These are phyloP conservation scores for Notocelia uddmanniana DNA, from an alignment of 2,888 invertebrate genomes.

Conservation along the genomic window DNA sequence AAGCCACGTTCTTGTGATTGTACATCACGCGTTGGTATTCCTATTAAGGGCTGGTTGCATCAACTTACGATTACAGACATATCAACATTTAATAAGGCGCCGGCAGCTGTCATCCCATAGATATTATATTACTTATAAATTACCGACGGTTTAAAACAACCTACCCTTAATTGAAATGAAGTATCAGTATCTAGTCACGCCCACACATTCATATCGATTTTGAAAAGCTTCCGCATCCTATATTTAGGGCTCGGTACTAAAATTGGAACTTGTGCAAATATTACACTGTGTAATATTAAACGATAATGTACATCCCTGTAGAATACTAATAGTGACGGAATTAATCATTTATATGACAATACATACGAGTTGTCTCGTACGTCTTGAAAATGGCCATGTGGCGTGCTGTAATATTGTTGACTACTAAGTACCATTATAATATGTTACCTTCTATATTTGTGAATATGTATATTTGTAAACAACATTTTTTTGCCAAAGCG, in stretches of 20 bases:
- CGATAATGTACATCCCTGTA: neutral
- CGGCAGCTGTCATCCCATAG: too few species aligned
- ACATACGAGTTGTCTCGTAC: too few species aligned
- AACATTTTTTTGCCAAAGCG: too few species aligned
- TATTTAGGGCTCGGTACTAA: neutral
- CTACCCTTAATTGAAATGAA: too few species aligned
- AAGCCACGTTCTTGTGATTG: constrained; percentile 54
- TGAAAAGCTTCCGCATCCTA: constrained; percentile 19
- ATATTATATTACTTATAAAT: too few species aligned
- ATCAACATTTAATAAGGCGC: too few species aligned
- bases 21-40: constrained; percentile 48
- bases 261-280: constrained; percentile 5
- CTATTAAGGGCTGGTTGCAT: neutral
- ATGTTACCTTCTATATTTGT: too few species aligned
- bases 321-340: constrained; percentile 25
- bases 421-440: constrained; percentile 45
- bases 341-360: constrained; percentile 34
- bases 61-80: too few species aligned
- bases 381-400: constrained; percentile 57
- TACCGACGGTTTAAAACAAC: too few species aligned
- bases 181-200: constrained; percentile 7
- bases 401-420: constrained; percentile 58
- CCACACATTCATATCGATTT: constrained; percentile 17
- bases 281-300: constrained; percentile 5
- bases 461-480: too few species aligned